Evolutionary conservation across 2,888 invertebrate genomes (phyloP), one percentile per base, ranked within the genome.

Genomic region (Spilosoma lubricipeda): DNA sequence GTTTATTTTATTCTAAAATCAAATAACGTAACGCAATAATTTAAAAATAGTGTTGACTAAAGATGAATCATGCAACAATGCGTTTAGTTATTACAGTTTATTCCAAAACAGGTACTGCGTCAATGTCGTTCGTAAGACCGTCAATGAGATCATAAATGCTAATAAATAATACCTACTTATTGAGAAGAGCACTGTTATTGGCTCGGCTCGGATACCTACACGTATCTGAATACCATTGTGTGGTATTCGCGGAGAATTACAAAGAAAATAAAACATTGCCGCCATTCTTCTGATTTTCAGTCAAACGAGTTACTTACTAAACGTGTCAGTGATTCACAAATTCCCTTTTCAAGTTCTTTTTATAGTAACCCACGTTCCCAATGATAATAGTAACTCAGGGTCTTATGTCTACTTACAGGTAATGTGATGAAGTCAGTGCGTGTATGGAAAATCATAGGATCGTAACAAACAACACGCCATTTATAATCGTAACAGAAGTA

Each of bases 131-230:
- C 30, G 30, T 63, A 77, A 70, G 80, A 80, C 80, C 81, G 83
- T 77, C 75, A 82, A 80, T 90, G 90, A 89, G 87, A 89, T 89
- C 89, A 89, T 83, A 30, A 39, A 63, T 70, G n/a, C 42, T 70
- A 70, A 70, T 70, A 63, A 70, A 59, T 70, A 42, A 3, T 52
- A 48, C 8, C 20, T 23, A 27, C 13, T 36, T 52, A 52, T 52
- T 33, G 52, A 23, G 52, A 69, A 69, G 13, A 27, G 63, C 45
- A 77, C 75, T 77, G 73, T 52, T 9, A 71, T 72, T 77, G 65
- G 77, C 23, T 71, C 33, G 56, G 75, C 74, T 83, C 77, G n/a
- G n/a, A n/a, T n/a, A n/a, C n/a, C n/a, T n/a, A 82, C 81, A 3
- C 3, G 83, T 69, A 71, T 65, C 8, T 67, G 65, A 71, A 65